Evolutionary conservation across 2,888 invertebrate genomes (phyloP).

Genomic region (Meloe dianella): DNA sequence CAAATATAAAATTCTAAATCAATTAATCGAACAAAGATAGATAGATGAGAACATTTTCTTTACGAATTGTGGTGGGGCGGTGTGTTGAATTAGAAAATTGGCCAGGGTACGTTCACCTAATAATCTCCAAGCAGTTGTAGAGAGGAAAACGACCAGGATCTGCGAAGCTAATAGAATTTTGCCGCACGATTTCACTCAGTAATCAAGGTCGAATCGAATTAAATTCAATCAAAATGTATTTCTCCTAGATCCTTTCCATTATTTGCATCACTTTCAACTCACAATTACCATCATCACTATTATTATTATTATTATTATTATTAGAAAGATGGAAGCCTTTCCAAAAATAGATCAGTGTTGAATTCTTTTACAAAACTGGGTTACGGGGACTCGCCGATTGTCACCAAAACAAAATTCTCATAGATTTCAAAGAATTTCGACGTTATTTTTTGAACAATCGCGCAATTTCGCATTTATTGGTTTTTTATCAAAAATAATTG

Average conservation of each 20-base stretch:
- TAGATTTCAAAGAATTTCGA: background rate
- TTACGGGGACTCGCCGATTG: background rate
- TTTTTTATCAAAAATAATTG: no score
- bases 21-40: background rate
- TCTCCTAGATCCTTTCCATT: background rate
- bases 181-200: background rate
- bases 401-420: background rate
- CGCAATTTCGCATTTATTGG: no score
- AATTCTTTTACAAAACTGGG: background rate
- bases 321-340: background rate
- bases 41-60: slow-evolving; percentile 13
- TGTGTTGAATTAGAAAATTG: slow-evolving; percentile 17
- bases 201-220: background rate
- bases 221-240: background rate
- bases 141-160: background rate
- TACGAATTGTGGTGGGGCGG: slow-evolving; percentile 28
- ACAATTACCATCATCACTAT: background rate
- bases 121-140: slow-evolving; percentile 31
- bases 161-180: background rate
- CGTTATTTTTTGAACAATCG: background rate
- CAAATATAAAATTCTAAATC: background rate
- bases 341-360: background rate
- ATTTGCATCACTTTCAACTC: background rate
- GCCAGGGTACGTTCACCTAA: slow-evolving; percentile 50
- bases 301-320: background rate